Percentiles rank a stretch among this genome's conserved stretches.
These are phyloP conservation scores for Drosophila silvestris DNA, from an alignment of 2,888 invertebrate species.

Conservation along the genomic window DNA sequence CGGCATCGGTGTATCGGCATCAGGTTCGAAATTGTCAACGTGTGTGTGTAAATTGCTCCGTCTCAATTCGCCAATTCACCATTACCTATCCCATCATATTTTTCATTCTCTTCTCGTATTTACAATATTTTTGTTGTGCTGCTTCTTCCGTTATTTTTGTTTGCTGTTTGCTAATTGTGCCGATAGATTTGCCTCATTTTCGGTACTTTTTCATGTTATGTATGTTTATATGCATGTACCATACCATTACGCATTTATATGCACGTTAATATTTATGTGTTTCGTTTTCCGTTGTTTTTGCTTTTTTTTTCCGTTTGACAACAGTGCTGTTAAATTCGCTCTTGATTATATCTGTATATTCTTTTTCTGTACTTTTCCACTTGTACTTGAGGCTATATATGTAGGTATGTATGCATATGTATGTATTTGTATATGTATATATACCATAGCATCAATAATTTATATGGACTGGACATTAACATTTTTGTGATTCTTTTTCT, in stretches of 20 bases:
- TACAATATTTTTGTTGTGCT: neutral
- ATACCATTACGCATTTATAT: neutral
- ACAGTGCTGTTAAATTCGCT: neutral
- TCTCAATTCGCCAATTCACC: constrained; percentile 20
- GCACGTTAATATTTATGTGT: neutral
- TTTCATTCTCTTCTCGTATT: neutral
- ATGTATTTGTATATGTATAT: neutral
- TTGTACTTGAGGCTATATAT: neutral
- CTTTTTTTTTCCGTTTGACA: neutral
- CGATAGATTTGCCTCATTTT: neutral
- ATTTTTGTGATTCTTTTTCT: neutral
- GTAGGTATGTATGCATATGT: neutral
- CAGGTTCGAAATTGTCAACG: neutral
- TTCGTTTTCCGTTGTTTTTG: neutral
- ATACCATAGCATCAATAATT: neutral
- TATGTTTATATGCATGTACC: neutral
- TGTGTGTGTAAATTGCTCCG: constrained; percentile 38
- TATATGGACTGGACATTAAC: neutral
- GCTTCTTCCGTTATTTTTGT: neutral
- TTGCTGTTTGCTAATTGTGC: neutral
- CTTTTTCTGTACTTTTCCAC: neutral
- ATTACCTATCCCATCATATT: constrained; percentile 37
- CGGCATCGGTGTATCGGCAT: neutral
- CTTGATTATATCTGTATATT: neutral
- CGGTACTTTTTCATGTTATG: neutral